A percentile compares a stretch with the other conserved stretches of the same genome.
These are phyloP conservation scores for Cataglyphis cursor DNA, from an alignment of 2,888 invertebrate genomes.

Conservation along the genomic window DNA sequence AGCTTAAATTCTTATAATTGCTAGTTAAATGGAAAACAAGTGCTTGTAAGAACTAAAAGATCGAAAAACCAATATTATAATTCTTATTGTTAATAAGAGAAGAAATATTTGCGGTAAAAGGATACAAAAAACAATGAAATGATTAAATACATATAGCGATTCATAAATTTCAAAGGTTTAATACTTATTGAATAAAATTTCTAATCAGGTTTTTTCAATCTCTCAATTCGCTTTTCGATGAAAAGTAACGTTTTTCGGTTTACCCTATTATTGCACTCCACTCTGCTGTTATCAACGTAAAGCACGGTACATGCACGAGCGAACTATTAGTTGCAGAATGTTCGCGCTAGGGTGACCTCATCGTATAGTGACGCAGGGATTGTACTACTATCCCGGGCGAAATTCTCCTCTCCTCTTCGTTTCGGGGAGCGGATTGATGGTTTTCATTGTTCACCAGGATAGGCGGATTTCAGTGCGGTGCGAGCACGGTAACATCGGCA, in stretches of 20 bases:
- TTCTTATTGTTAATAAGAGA: neutral
- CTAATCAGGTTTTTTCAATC: neutral
- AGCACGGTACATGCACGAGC: conserved; percentile 43
- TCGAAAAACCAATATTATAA: neutral
- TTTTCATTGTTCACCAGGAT: conserved; percentile 81
- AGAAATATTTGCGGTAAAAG: neutral
- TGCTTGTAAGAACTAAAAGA: conserved; percentile 53
- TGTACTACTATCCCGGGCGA: conserved; percentile 35
- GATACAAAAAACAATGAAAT: neutral
- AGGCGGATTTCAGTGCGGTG: conserved; percentile 73
- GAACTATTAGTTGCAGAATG: conserved; percentile 55
- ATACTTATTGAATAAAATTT: neutral
- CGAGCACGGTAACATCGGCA: conserved; percentile 61
- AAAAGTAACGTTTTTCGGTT: conserved; percentile 34
- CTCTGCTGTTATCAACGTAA: conserved; percentile 39
- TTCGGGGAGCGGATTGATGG: conserved; percentile 79
- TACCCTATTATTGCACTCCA: conserved; percentile 28
- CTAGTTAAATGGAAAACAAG: conserved; percentile 57
- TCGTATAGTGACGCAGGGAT: conserved; percentile 44
- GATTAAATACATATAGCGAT: neutral
- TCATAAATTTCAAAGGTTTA: neutral
- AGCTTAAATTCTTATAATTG: conserved; percentile 61
- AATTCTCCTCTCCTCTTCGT: conserved; percentile 72
- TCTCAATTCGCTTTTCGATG: neutral
- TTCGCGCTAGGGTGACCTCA: conserved; percentile 48